phyloP scores from a whole-genome alignment of 2,113 vertebrate species.

The Alouatta palliata region DNA sequence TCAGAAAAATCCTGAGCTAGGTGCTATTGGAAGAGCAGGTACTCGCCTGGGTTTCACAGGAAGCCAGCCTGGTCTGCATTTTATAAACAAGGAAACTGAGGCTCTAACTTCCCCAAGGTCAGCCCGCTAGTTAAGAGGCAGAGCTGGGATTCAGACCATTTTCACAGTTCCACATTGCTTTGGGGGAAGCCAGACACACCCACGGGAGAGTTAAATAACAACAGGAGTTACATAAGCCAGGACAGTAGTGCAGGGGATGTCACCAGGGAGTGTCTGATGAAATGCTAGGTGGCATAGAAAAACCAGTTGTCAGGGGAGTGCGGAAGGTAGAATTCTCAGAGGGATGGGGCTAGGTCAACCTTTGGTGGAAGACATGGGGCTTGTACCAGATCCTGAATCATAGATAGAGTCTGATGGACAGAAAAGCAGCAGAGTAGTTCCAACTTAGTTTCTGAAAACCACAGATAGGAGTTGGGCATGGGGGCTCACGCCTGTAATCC shows the following conservation, averaged over 20 bases:
- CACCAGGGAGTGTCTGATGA: not conserved
- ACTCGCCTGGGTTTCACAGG: not conserved
- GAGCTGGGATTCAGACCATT: constrained; percentile 15
- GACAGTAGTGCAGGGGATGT: not conserved
- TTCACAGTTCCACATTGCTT: constrained; percentile 5
- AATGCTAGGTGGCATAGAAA: not conserved
- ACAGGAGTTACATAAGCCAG: constrained; percentile 33
- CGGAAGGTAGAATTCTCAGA: not conserved
- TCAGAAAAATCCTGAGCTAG: not conserved
- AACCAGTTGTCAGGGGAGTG: not conserved
- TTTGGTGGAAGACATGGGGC: not conserved
- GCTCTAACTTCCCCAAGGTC: constrained; percentile 34
- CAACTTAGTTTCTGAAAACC: not conserved
- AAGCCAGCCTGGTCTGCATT: not conserved
- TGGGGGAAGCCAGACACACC: constrained; percentile 36
- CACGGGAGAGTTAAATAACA: not conserved
- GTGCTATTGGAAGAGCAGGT: not conserved
- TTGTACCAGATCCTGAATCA: not conserved
- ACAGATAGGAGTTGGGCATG: not conserved
- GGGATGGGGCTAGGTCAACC: not conserved
- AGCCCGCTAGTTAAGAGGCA: not conserved
- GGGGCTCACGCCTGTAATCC: not conserved
- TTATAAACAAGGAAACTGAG: constrained; percentile 40
- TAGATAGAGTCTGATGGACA: not conserved
- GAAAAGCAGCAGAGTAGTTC: not conserved